Evolutionary conservation across 64 coral and sea anemone genomes (phyloP), one percentile per base, ranked within the genome.

Genomic region (Dendrophyllia cribrosa): DNA sequence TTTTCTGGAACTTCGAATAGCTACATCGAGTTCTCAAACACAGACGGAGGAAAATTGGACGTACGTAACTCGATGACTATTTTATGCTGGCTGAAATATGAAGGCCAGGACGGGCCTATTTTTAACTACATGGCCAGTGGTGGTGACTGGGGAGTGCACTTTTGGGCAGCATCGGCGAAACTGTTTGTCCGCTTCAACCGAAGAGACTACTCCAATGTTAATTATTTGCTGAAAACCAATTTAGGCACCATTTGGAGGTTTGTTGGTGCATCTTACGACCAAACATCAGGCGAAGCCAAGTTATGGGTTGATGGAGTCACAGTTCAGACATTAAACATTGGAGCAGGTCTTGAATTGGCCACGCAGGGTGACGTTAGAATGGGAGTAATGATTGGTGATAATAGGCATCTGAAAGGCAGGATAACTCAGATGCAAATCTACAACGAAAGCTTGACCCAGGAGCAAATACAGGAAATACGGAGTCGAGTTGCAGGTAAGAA

Each of bases 21-120:
- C 59, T 93, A 88, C 20, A 93, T 93, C 13, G 86, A 88, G 66
- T 93, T 93, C 59, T 21, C 66, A 43, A 58, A 47, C 22, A 51
- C 19, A 51, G 64, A 59, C 13, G 72, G 72, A 5, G 49, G 51
- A 12, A 19, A 43, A 6, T 25, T 93, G 7, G 92, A 93, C 52
- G 72, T 79, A 19, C 65, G 51, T 19, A 63, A 81, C 66, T 88
- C 75, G 17, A 88, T 93, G 12, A 88, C 85, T 0, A 9, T 93
- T 15, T 43, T 88, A 13, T 69, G 75, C 58, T 81, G 68, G 75
- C 26, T 93, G 77, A 88, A 62, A 59, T 43, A 85, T 34, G 22
- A 74, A 8, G 72, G 58, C 34, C 63, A 25, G 67, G 45, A 21
- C 8, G 92, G 92, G 4, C 85, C 92, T 15, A 11, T 93, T 9